phyloP scores from a whole-genome alignment of 1,140 invertebrate genomes.

The Ptiloglossa arizonensis region DNA sequence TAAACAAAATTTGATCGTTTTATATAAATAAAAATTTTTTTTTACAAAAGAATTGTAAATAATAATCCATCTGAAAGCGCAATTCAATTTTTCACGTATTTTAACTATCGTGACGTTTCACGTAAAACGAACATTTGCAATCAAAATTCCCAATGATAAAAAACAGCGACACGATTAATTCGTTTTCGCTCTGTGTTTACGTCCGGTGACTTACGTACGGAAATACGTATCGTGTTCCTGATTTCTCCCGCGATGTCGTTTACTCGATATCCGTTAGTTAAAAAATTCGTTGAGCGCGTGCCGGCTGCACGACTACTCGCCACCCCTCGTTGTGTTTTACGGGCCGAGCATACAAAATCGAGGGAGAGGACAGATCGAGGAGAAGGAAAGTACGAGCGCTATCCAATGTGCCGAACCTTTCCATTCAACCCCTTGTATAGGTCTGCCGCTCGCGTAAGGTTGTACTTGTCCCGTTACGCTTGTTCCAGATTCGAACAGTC shows the following conservation, averaged over 20 bases:
- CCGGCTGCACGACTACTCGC: conserved; percentile 69
- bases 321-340: conserved; percentile 61
- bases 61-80: no score
- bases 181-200: no score
- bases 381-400: conserved; percentile 12
- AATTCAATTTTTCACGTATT: no score
- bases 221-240: background rate
- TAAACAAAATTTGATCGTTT: no score
- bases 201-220: no score
- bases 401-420: conserved; percentile 10
- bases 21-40: no score
- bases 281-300: conserved; percentile 77
- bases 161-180: no score
- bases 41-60: no score
- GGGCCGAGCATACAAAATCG: background rate
- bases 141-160: no score
- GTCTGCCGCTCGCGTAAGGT: conserved; percentile 4
- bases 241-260: conserved; percentile 12
- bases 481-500: background rate
- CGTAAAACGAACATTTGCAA: no score
- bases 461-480: conserved; percentile 21
- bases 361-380: background rate
- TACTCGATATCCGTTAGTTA: conserved; percentile 71
- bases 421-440: background rate
- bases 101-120: no score